phyloP scores from a whole-genome alignment of 2,113 vertebrate genomes.

The Columba janthina region DNA sequence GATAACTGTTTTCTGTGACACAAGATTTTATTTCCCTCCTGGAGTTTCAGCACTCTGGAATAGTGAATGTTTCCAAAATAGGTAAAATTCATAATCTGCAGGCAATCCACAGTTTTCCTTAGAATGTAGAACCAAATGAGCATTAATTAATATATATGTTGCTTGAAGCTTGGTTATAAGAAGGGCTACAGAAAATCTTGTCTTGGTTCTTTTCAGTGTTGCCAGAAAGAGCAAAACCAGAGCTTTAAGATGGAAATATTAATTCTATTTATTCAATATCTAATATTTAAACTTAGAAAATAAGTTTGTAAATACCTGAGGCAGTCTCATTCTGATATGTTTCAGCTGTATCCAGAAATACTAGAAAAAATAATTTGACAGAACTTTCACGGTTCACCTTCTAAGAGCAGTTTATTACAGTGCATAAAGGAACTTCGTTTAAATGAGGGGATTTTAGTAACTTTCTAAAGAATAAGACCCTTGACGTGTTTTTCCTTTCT shows the following conservation, averaged over 20 bases:
- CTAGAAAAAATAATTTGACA: neutral
- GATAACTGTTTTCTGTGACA: neutral
- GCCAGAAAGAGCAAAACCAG: neutral
- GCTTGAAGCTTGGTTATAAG: neutral
- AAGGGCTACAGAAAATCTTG: neutral
- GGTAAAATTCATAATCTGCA: neutral
- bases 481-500: neutral
- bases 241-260: neutral
- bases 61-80: neutral
- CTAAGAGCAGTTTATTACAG: neutral
- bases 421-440: neutral
- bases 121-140: neutral
- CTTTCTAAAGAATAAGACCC: neutral
- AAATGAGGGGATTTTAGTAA: neutral
- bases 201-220: neutral
- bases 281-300: neutral
- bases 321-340: neutral
- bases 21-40: neutral
- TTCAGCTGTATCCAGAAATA: neutral
- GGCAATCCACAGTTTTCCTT: neutral
- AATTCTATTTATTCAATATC: neutral
- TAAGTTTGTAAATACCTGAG: neutral
- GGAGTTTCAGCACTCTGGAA: neutral
- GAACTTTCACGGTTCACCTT: neutral
- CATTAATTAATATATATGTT: rapidly evolving